phyloP scores from a whole-genome alignment of 2,113 vertebrate genomes.

The Nicator chloris region DNA sequence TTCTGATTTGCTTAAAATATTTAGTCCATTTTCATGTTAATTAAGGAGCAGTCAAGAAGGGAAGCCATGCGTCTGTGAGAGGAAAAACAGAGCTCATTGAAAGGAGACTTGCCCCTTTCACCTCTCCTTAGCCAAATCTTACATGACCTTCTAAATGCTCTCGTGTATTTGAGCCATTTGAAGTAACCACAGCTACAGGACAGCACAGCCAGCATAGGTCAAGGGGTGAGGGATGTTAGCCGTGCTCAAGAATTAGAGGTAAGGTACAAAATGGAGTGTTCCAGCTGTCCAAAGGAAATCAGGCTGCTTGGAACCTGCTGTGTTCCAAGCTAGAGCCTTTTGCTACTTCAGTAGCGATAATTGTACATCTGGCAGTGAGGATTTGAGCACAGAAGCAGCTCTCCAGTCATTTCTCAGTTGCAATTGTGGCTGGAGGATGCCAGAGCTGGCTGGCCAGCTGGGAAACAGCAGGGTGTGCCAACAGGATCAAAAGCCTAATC shows the following conservation, averaged over 20 bases:
- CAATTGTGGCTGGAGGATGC: neutral
- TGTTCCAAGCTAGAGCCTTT: neutral
- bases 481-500: constrained; percentile 19
- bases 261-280: neutral
- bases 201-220: neutral
- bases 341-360: neutral
- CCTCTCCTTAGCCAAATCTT: neutral
- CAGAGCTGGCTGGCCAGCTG: constrained; percentile 26
- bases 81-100: neutral
- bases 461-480: constrained; percentile 1
- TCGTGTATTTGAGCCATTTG: neutral
- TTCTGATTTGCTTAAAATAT: constrained; percentile 54
- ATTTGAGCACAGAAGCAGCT: neutral
- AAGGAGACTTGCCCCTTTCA: neutral
- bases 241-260: neutral
- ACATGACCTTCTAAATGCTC: neutral
- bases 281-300: neutral
- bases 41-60: neutral
- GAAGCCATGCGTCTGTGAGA: neutral
- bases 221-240: neutral
- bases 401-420: neutral
- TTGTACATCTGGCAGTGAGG: constrained; percentile 22
- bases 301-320: neutral
- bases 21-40: constrained; percentile 49
- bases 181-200: neutral